These are phyloP conservation scores for Oplegnathus fasciatus DNA, from an alignment of 2,113 vertebrate genomes.

Conservation along the genomic window DNA sequence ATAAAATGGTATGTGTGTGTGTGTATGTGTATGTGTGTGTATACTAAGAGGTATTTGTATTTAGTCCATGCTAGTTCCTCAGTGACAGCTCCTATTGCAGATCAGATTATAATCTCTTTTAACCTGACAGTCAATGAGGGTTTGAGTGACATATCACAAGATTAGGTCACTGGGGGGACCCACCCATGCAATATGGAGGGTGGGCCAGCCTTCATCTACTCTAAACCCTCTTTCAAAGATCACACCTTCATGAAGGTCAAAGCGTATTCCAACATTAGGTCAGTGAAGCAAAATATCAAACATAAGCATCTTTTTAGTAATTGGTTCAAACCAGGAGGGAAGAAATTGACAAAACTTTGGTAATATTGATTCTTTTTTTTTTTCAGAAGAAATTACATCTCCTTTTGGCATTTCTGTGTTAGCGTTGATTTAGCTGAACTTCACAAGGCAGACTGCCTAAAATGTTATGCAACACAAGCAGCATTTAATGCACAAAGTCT, in stretches of 20 bases:
- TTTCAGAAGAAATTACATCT: background rate
- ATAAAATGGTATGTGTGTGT: constrained; percentile 33
- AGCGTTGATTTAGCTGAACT: background rate
- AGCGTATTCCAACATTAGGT: constrained; percentile 8
- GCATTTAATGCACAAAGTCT: constrained; percentile 15
- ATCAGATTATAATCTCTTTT: constrained; percentile 76
- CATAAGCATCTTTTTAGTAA: background rate
- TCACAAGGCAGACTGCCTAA: background rate
- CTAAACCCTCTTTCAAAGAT: constrained; percentile 37
- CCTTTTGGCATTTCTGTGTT: background rate
- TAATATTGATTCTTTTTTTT: background rate
- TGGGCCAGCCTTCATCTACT: constrained; percentile 38
- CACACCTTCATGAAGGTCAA: constrained; percentile 53
- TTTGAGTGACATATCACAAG: constrained; percentile 74
- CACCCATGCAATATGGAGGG: constrained; percentile 31
- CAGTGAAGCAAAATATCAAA: constrained; percentile 18
- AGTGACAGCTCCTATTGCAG: constrained; percentile 55
- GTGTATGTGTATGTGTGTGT: constrained; percentile 25
- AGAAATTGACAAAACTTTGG: background rate
- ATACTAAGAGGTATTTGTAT: constrained; percentile 36
- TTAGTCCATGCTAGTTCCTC: constrained; percentile 35
- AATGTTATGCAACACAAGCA: background rate
- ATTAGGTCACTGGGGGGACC: constrained; percentile 58
- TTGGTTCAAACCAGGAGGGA: background rate
- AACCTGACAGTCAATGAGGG: constrained; percentile 63